A percentile compares a stretch with the other conserved stretches of the same genome.
Conservation (phyloP, 2,888 invertebrate species). For the Drosophila formosana region DNA sequence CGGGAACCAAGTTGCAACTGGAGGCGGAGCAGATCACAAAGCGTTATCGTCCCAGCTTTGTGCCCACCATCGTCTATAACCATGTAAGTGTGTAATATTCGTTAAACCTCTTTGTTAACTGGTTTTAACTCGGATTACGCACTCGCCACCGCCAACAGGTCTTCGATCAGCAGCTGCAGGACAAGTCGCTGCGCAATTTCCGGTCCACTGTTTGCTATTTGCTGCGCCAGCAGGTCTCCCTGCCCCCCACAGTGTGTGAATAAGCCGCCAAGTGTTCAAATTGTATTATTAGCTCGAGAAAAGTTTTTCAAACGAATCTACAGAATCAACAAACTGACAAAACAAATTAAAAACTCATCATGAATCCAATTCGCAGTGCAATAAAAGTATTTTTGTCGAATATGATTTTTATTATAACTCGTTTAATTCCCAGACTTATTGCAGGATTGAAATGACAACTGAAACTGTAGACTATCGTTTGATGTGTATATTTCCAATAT, state of each 20-base stretch:
- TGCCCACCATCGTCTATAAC: constrained; percentile 86
- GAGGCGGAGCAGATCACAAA: constrained; percentile 86
- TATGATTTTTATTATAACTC: not conserved
- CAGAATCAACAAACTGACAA: not conserved
- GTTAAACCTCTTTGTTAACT: constrained; percentile 33
- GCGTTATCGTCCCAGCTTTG: constrained; percentile 84
- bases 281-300: constrained; percentile 5
- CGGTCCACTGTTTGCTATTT: constrained; percentile 84
- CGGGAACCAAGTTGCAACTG: constrained; percentile 85
- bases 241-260: constrained; percentile 56
- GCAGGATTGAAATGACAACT: not conserved
- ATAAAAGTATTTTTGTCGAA: not conserved
- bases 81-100: constrained; percentile 82
- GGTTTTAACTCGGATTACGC: constrained; percentile 48
- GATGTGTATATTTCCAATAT: constrained; percentile 49
- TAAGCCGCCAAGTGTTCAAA: constrained; percentile 23
- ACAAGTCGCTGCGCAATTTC: constrained; percentile 84
- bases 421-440: not conserved
- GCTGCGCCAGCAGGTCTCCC: constrained; percentile 60
- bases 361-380: not conserved
- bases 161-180: constrained; percentile 85
- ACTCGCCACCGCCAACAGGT: constrained; percentile 67
- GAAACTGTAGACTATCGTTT: constrained; percentile 19
- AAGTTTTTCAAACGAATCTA: constrained; percentile 4
- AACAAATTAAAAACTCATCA: constrained; percentile 1